Base-by-base conservation (phyloP, 2,113 vertebrate species). In the Siphamia tubifer region DNA sequence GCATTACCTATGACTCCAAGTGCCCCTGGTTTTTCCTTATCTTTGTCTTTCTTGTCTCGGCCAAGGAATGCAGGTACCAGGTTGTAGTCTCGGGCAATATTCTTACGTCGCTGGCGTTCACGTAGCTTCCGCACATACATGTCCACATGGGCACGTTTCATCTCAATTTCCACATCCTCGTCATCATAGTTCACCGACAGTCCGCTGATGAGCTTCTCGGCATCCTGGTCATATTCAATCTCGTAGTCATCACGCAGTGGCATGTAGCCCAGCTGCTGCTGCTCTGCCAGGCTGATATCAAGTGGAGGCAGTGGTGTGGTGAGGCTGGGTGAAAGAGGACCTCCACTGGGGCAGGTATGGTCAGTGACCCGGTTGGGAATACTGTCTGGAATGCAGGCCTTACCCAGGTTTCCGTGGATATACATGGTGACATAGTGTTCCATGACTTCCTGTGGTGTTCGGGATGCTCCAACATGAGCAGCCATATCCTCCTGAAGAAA, bases 181-280 rank as follows among this genome's bases (percentile, higher is more conserved):
- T 99, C 97, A 0, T 98, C 96, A 0, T 99, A 99, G 91, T 98
- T 99, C 1, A 99, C 96, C 0, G 97, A 97, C 2, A 99, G 92
- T 53, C 96, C 96, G 0, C 97, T 98, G 86, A 99, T 97, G 3
- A 99, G 94, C 6, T 96, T 94, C 93, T 99, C 97, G 0, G 97
- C 97, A 0, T 99, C 96, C 78, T 98, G 98, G 83, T 98, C 96
- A 0, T 97, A 98, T 28, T 99, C 98, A 0, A 99, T 94, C 93
- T 99, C 98, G 0, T 99, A 99, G 90, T 99, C 98, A 0, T 99
- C 98, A 0, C 97, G 94, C 0, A 99, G 93, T 0, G 98, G 98
- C 97, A 99, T 98, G 87, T 99, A 99, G 1, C 97, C 98, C 69
- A 99, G 77, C 93, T 99, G 98, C 89, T 99, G 97, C 92, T 98